These are phyloP conservation scores for Echiichthys vipera DNA, from an alignment of 2,797 vertebrate species.

Conservation along the genomic window DNA sequence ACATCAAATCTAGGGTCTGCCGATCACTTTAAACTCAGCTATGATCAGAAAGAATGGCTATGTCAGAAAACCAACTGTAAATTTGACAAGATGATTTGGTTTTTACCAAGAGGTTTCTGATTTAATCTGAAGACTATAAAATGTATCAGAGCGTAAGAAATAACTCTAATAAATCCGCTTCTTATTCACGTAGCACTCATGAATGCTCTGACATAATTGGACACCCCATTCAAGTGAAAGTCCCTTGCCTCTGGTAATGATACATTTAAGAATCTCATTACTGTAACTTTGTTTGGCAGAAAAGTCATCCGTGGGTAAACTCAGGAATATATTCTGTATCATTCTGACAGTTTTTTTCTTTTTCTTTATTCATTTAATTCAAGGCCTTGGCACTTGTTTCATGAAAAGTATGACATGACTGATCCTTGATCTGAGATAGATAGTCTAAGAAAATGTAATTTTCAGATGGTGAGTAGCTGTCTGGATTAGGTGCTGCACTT, in stretches of 20 bases:
- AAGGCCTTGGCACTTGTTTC: not conserved
- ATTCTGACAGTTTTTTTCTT: not conserved
- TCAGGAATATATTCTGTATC: not conserved
- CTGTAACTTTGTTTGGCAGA: slow-evolving; percentile 3
- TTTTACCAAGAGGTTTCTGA: not conserved
- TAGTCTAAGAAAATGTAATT: not conserved
- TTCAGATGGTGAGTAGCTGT: not conserved
- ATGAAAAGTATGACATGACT: not conserved
- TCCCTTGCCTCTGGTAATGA: not conserved
- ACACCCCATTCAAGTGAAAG: slow-evolving; percentile 10
- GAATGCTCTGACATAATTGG: slow-evolving; percentile 19
- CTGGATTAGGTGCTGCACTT: not conserved
- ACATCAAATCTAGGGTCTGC: slow-evolving; percentile 1
- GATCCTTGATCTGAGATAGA: not conserved
- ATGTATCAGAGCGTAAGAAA: not conserved
- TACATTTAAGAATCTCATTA: slow-evolving; percentile 26
- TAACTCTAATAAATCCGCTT: not conserved
- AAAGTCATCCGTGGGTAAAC: slow-evolving; percentile 6
- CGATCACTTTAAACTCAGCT: not conserved
- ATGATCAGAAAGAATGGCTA: not conserved
- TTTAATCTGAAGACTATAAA: slow-evolving; percentile 2
- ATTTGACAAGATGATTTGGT: not conserved
- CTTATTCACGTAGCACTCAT: not conserved
- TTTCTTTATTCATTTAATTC: not conserved
- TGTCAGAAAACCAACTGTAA: not conserved